Evolutionary conservation across 2,113 vertebrate species (phyloP).

Genomic region (Rhinoderma darwinii): DNA sequence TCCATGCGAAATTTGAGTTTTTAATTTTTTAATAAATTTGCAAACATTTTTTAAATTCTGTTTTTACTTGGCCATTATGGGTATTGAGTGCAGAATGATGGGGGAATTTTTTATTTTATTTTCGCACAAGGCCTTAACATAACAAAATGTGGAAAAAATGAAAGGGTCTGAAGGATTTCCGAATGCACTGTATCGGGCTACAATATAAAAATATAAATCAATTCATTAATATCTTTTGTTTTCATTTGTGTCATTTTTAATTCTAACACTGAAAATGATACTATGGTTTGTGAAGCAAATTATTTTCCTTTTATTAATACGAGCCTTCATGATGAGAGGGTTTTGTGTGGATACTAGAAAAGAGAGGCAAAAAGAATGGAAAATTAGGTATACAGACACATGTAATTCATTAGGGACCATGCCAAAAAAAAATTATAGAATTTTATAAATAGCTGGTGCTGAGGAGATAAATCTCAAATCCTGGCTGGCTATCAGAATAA

Average conservation of each 20-base stretch:
- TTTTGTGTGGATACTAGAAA: not conserved
- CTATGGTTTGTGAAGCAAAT: not conserved
- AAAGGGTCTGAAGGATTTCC: too few species aligned
- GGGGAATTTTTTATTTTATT: too few species aligned
- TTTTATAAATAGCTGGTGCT: conserved; percentile 27
- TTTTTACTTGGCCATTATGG: too few species aligned
- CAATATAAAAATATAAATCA: too few species aligned
- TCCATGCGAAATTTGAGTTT: too few species aligned
- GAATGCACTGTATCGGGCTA: too few species aligned
- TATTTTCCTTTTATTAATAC: not conserved
- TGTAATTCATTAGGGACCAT: conserved; percentile 26
- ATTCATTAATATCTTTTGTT: too few species aligned
- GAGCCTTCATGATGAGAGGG: not conserved
- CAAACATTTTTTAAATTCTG: too few species aligned
- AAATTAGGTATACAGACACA: not conserved
- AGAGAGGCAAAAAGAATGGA: not conserved
- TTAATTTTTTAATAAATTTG: too few species aligned
- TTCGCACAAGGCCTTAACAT: too few species aligned
- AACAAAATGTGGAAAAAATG: too few species aligned
- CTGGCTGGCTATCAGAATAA: not conserved
- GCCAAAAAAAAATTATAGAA: not conserved
- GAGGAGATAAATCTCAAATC: not conserved
- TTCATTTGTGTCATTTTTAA: not conserved
- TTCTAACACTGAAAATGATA: not conserved
- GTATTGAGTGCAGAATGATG: too few species aligned